Conservation (phyloP, 2,797 vertebrate species). For the Pseudopleuronectes americanus region DNA sequence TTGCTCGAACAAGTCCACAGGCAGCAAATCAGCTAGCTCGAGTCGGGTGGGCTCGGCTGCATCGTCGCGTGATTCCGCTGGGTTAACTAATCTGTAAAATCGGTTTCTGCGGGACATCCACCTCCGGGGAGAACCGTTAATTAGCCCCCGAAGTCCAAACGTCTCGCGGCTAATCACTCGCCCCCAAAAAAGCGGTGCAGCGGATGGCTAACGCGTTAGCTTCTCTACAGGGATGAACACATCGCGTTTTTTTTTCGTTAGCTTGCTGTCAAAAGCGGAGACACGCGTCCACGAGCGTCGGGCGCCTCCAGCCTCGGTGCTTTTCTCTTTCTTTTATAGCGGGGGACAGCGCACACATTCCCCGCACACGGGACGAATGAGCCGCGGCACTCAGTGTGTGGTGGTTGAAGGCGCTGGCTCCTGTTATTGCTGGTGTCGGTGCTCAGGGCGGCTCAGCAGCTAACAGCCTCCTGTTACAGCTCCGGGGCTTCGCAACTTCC, state of each 20-base stretch:
- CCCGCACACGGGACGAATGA: no score
- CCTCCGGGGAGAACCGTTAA: conserved; percentile 14
- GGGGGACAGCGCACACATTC: conserved; percentile 15
- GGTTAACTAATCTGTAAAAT: background rate
- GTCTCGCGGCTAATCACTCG: conserved; percentile 36
- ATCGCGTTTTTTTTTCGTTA: conserved; percentile 41
- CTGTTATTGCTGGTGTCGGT: conserved; percentile 50
- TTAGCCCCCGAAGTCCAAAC: conserved; percentile 21
- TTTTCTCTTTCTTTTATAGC: background rate
- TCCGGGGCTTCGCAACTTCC: conserved; percentile 70
- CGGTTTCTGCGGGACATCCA: background rate
- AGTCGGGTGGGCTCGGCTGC: conserved; percentile 8
- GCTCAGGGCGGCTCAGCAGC: conserved; percentile 69
- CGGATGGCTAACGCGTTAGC: conserved; percentile 71
- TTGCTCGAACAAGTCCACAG: background rate
- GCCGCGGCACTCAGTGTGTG: no score
- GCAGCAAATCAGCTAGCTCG: conserved; percentile 10
- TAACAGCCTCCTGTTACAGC: conserved; percentile 52
- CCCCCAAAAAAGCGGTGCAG: conserved; percentile 48
- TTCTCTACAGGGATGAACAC: conserved; percentile 58
- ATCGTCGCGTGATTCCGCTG: conserved; percentile 21
- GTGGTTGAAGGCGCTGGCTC: conserved; percentile 23
- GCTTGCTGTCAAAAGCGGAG: conserved; percentile 63
- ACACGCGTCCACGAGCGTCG: conserved; percentile 46
- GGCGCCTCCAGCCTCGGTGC: conserved; percentile 1